Percentiles rank a stretch among this genome's conserved stretches.
phyloP scores from a whole-genome alignment of 2,888 invertebrate species.

The Steromphala cineraria region DNA sequence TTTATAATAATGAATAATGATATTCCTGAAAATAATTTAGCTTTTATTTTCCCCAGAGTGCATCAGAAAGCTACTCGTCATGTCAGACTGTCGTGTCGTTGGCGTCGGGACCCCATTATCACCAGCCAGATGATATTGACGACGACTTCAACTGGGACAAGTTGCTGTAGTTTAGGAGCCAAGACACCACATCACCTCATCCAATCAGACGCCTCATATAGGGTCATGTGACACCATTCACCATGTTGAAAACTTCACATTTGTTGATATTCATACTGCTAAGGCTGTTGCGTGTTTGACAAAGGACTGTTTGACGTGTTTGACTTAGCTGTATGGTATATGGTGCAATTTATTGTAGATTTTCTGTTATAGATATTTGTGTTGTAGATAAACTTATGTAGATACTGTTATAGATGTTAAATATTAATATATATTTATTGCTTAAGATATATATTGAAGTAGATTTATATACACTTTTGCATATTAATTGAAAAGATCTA shows the following conservation, averaged over 20 bases:
- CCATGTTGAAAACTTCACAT: neutral
- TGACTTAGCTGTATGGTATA: neutral
- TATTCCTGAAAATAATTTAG: neutral
- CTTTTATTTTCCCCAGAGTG: slow-evolving; percentile 4
- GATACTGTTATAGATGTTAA: neutral
- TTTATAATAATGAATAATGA: neutral
- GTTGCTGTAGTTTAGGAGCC: slow-evolving; percentile 55
- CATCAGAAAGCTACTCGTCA: slow-evolving; percentile 25
- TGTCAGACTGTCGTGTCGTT: slow-evolving; percentile 20
- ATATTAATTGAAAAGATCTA: too few species aligned
- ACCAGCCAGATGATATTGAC: slow-evolving; percentile 61
- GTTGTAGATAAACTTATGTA: neutral
- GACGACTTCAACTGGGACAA: slow-evolving; percentile 74
- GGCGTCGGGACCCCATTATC: slow-evolving; percentile 34
- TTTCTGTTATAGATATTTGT: neutral
- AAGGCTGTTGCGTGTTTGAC: neutral
- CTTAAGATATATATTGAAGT: too few species aligned
- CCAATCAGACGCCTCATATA: neutral
- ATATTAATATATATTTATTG: too few species aligned
- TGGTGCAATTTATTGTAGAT: neutral
- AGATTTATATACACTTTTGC: too few species aligned
- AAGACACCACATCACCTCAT: neutral
- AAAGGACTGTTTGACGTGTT: neutral
- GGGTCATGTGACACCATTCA: neutral
- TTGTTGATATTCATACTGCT: slow-evolving; percentile 6